Conservation (phyloP, 1,140 invertebrate species). For the Meloidogyne chitwoodi region DNA sequence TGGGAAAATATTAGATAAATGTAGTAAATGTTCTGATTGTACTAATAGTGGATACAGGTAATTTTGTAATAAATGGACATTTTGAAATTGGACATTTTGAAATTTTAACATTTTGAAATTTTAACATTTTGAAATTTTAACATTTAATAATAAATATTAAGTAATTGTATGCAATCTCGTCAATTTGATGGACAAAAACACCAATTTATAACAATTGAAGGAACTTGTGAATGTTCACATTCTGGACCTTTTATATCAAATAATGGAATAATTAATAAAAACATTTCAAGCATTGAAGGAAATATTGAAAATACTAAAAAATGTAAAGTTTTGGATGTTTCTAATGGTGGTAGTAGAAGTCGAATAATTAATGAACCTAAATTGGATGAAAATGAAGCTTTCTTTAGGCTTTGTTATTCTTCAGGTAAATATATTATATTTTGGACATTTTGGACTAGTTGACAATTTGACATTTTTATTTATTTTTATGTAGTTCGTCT, state of each 20-base stretch:
- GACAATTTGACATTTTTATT: neutral
- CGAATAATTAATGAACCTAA: neutral
- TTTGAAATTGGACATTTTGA: no score
- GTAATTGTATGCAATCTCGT: slow-evolving; percentile 2
- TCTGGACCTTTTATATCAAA: neutral
- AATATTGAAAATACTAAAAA: neutral
- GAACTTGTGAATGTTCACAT: neutral
- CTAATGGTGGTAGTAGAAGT: neutral
- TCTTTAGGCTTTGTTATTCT: slow-evolving; percentile 26
- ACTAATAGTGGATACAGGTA: slow-evolving; percentile 6
- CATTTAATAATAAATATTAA: neutral
- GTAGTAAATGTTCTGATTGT: neutral
- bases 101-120: neutral
- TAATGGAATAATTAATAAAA: neutral
- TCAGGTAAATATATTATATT: neutral
- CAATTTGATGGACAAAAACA: neutral
- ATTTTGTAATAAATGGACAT: neutral
- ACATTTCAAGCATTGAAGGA: neutral
- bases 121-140: neutral
- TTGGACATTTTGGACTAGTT: neutral
- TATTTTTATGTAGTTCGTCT: neutral
- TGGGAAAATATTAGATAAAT: neutral
- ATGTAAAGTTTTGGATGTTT: neutral
- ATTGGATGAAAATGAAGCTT: neutral
- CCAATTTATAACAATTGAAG: neutral